phyloP scores from a whole-genome alignment of 64 coral and sea anemone genomes.

The Catalaphyllia jardinei region DNA sequence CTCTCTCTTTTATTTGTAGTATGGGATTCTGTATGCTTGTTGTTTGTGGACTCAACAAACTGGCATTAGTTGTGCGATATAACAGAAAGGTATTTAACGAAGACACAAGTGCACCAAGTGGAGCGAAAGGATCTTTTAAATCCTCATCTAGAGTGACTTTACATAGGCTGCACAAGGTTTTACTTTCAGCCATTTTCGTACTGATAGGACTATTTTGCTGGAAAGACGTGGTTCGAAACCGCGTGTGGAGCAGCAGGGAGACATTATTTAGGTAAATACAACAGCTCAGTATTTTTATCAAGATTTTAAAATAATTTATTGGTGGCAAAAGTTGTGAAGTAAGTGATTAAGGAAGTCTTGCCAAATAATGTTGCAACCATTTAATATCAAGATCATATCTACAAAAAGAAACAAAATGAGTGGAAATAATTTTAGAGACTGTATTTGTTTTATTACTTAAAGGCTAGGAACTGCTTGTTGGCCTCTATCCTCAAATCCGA shows the following conservation, averaged over 20 bases:
- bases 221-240: conserved; percentile 71
- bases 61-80: conserved; percentile 1
- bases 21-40: conserved; percentile 89
- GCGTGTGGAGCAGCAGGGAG: conserved; percentile 86
- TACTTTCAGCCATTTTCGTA: conserved; percentile 23
- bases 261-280: conserved; percentile 71
- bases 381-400: too few species aligned
- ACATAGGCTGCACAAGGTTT: neutral
- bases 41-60: conserved; percentile 65
- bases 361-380: too few species aligned
- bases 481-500: too few species aligned
- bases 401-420: too few species aligned
- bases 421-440: too few species aligned
- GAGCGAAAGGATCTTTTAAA: neutral
- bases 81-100: neutral
- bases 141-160: neutral
- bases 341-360: too few species aligned
- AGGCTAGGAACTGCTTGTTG: too few species aligned
- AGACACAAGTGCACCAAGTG: neutral
- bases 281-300: too few species aligned
- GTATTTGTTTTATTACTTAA: too few species aligned
- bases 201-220: conserved; percentile 74
- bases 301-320: too few species aligned
- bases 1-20: conserved; percentile 26
- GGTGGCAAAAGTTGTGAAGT: too few species aligned